Evolutionary conservation across 2,888 invertebrate species (phyloP).

Genomic region (Eilema griseolum): DNA sequence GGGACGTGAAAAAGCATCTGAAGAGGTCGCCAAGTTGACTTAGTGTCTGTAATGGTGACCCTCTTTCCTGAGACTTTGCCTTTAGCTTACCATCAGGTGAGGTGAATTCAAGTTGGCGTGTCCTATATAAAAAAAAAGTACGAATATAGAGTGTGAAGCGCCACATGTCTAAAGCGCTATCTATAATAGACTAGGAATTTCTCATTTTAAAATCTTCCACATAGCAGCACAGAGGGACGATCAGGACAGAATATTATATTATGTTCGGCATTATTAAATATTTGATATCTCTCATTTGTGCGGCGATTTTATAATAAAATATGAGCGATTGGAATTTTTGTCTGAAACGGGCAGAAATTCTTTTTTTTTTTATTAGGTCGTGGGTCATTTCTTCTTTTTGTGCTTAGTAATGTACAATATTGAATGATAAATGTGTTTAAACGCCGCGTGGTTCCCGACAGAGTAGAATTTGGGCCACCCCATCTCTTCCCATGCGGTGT

Average conservation of each 20-base stretch:
- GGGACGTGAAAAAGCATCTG: too few species aligned
- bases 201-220: constrained; percentile 56
- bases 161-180: constrained; percentile 25
- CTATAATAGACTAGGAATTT: constrained; percentile 44
- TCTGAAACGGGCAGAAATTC: background rate
- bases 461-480: too few species aligned
- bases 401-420: background rate
- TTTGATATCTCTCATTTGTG: constrained; percentile 17
- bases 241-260: constrained; percentile 42
- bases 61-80: too few species aligned
- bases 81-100: too few species aligned
- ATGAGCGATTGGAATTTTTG: constrained; percentile 12
- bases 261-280: constrained; percentile 45
- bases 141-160: constrained; percentile 19
- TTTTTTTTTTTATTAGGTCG: background rate
- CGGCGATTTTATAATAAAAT: constrained; percentile 16
- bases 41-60: too few species aligned
- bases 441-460: too few species aligned
- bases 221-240: constrained; percentile 28
- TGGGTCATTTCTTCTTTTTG: background rate
- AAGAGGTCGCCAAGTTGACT: too few species aligned
- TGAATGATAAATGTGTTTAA: too few species aligned
- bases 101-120: too few species aligned
- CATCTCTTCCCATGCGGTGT: too few species aligned
- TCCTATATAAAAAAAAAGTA: too few species aligned